phyloP scores from a whole-genome alignment of 2,113 vertebrate species.

The Megatriorchis doriae region DNA sequence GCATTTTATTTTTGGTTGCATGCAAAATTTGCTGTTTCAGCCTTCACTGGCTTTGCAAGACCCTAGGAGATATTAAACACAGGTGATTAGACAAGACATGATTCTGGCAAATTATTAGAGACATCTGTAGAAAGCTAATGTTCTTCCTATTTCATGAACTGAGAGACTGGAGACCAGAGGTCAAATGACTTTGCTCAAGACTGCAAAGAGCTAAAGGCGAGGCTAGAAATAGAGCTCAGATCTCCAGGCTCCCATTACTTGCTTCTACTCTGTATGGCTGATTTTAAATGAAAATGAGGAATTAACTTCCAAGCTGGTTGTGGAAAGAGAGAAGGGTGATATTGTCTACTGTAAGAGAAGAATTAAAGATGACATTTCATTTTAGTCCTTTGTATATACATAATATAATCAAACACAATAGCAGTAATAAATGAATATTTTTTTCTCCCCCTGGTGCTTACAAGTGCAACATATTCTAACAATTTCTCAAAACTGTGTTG shows the following conservation, averaged over 20 bases:
- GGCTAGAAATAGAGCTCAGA: not conserved
- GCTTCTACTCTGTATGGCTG: not conserved
- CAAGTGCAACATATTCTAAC: slow-evolving; percentile 15
- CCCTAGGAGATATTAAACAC: not conserved
- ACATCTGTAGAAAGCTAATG: slow-evolving; percentile 26
- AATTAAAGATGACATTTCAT: slow-evolving; percentile 55
- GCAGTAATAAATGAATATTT: slow-evolving; percentile 36
- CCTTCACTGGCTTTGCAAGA: slow-evolving; percentile 27
- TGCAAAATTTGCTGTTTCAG: slow-evolving; percentile 22
- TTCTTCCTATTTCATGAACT: slow-evolving; percentile 2
- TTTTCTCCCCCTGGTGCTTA: slow-evolving; percentile 33
- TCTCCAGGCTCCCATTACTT: not conserved
- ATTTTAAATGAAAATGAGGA: slow-evolving; percentile 37
- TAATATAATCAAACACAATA: slow-evolving; percentile 55
- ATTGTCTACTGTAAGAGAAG: slow-evolving; percentile 31
- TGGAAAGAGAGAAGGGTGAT: slow-evolving; percentile 12
- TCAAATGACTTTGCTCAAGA: slow-evolving; percentile 6
- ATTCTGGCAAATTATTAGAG: slow-evolving; percentile 27
- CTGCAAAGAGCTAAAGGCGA: not conserved
- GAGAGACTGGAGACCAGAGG: not conserved
- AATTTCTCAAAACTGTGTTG: slow-evolving; percentile 26
- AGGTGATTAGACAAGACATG: slow-evolving; percentile 38
- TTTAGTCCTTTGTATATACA: slow-evolving; percentile 17
- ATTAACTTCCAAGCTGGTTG: slow-evolving; percentile 31
- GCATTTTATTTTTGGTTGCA: not conserved